Base-by-base conservation (phyloP, 2,888 invertebrate species). In the Diaphora mendica region DNA sequence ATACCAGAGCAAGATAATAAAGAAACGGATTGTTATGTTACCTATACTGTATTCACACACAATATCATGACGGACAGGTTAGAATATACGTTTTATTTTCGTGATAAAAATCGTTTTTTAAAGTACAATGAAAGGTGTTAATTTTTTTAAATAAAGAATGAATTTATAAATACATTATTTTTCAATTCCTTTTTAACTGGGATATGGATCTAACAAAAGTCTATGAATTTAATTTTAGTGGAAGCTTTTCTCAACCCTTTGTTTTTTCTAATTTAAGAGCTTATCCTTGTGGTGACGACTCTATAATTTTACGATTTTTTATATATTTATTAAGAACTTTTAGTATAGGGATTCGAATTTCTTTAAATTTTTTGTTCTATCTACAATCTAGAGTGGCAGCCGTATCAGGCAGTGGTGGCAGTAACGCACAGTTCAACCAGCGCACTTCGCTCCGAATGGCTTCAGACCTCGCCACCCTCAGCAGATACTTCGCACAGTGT, bases 401-500 rank as follows among this genome's bases (percentile, higher is more conserved):
- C 0, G 55, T 81, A 0, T 70, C 35, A n/a, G 83, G 81, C 2
- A 76, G 33, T 0, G 82, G 78, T 0, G 86, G 87, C 0, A 70
- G 71, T 0, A 79, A 83, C 2, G 92, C 91, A 0, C 88, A 88
- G 55, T 92, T 95, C 85, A 93, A 94, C 87, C 96, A 96, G 82
- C 96, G 96, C 81, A 94, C 96, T 0, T 91, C 95, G 30, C 88
- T 96, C 65, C 93, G 95, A 0, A 87, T 96, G 76, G 91, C 95
- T 62, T 91, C 94, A 8, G 90, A 90, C 0, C 88, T 96, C n/a
- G 17, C 80, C 1, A 73, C 91, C 0, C 87, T 97, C 8, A 89
- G 88, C 17, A 88, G 91, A 23, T 96, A 96, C 88, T 94, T 96
- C 80, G 82, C 91, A 0, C 88, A 93, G 66, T 96, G 96, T 48